A percentile compares a stretch with the other conserved stretches of the same genome.
Evolutionary conservation across 1,140 invertebrate genomes (phyloP).

Genomic region (Cheumatopsyche charites): DNA sequence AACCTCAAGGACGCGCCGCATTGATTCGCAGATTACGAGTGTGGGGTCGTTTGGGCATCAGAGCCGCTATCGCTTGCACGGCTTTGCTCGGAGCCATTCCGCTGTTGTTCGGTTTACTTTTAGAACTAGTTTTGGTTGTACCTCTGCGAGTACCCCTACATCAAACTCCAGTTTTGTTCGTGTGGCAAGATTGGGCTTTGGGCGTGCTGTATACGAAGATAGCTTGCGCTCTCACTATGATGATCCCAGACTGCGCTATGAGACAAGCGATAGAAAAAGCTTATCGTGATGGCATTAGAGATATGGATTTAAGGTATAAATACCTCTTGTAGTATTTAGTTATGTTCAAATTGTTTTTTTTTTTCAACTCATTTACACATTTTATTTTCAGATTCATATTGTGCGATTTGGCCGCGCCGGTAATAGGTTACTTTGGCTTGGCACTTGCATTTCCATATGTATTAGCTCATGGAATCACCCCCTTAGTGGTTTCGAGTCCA

Average conservation of each 20-base stretch:
- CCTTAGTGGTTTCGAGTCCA: conserved; percentile 75
- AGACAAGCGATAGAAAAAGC: conserved; percentile 90
- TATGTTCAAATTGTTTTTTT: not conserved
- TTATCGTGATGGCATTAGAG: conserved; percentile 87
- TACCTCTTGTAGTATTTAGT: conserved; percentile 14
- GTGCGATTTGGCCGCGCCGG: conserved; percentile 83
- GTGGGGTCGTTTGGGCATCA: conserved; percentile 72
- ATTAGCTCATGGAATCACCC: conserved; percentile 81
- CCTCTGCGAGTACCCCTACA: conserved; percentile 91
- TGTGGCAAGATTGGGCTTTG: conserved; percentile 97
- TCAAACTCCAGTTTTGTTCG: conserved; percentile 93
- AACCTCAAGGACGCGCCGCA: conserved; percentile 83
- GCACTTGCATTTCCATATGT: conserved; percentile 90
- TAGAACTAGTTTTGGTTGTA: conserved; percentile 88
- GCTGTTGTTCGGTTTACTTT: conserved; percentile 86
- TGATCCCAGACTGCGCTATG: conserved; percentile 96
- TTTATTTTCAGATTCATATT: conserved; percentile 71
- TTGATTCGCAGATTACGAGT: conserved; percentile 76
- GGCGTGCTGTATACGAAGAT: conserved; percentile 98
- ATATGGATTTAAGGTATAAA: conserved; percentile 80
- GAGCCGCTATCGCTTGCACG: conserved; percentile 75
- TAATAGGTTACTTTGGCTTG: conserved; percentile 85
- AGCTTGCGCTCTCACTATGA: conserved; percentile 94
- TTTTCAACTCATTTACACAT: not conserved
- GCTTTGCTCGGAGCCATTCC: conserved; percentile 91